Evolutionary conservation across 2,113 vertebrate species (phyloP).

Genomic region (Siphamia tubifer): DNA sequence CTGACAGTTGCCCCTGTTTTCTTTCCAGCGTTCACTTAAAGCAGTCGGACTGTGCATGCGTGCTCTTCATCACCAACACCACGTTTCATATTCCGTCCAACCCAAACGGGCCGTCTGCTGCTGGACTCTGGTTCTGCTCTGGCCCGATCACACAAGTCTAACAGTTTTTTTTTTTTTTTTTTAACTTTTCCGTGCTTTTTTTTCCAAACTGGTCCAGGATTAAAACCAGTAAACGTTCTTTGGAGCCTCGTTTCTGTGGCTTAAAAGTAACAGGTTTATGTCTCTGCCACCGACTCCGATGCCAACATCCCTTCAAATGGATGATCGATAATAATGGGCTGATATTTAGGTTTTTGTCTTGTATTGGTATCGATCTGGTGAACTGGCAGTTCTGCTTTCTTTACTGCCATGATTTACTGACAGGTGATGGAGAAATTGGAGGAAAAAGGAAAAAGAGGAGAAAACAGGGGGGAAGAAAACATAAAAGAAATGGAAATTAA

Average conservation of each 20-base stretch:
- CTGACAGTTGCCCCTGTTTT: background rate
- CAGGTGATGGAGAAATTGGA: no score
- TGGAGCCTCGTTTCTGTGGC: background rate
- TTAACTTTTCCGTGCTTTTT: background rate
- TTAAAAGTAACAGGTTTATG: background rate
- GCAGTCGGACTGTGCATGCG: background rate
- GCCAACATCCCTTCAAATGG: conserved; percentile 32
- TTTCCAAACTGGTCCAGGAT: background rate
- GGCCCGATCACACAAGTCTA: conserved; percentile 8
- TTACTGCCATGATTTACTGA: no score
- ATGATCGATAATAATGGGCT: no score
- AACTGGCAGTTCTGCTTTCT: no score
- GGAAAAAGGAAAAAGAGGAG: no score
- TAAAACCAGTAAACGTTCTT: background rate
- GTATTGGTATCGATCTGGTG: no score
- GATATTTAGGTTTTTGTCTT: no score
- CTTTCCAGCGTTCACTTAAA: background rate
- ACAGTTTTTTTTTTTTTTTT: background rate
- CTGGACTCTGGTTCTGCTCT: no score
- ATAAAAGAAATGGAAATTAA: no score
- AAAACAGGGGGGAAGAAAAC: no score
- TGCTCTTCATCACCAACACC: conserved; percentile 34
- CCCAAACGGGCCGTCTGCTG: no score
- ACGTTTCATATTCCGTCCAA: conserved; percentile 8
- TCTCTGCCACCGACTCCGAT: background rate